Evolutionary conservation across 2,888 invertebrate genomes (phyloP).

Genomic region (Orthosia incerta): DNA sequence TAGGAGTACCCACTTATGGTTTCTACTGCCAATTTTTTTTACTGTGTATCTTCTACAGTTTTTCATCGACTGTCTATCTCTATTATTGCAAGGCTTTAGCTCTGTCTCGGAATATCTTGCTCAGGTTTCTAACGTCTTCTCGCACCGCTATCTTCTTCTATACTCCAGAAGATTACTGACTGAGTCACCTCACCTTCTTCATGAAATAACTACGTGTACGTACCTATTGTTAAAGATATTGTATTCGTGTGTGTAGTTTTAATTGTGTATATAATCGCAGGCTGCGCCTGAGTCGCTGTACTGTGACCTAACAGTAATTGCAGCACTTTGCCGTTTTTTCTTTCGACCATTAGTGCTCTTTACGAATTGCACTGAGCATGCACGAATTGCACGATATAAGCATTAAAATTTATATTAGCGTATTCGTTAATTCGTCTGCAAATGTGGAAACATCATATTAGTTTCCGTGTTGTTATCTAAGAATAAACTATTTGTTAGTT

Average conservation of each 20-base stretch:
- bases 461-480: constrained; percentile 63
- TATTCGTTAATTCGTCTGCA: constrained; percentile 61
- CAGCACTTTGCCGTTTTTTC: constrained; percentile 77
- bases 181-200: constrained; percentile 4
- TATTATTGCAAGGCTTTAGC: background rate
- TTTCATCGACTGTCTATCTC: background rate
- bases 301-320: constrained; percentile 81
- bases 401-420: constrained; percentile 64
- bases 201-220: constrained; percentile 47
- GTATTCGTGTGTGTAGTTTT: constrained; percentile 63
- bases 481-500: constrained; percentile 33
- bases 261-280: constrained; percentile 71
- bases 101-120: background rate
- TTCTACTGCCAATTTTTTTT: background rate
- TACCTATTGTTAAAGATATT: constrained; percentile 49
- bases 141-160: background rate
- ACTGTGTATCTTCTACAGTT: background rate
- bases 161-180: background rate
- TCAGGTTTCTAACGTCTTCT: background rate
- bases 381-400: constrained; percentile 63
- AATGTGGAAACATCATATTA: constrained; percentile 59
- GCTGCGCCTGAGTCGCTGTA: constrained; percentile 74
- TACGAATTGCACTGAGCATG: constrained; percentile 77
- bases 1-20: background rate
- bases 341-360: constrained; percentile 78